Conservation (phyloP, 1,140 invertebrate species). For the Probaryconus sp. region DNA sequence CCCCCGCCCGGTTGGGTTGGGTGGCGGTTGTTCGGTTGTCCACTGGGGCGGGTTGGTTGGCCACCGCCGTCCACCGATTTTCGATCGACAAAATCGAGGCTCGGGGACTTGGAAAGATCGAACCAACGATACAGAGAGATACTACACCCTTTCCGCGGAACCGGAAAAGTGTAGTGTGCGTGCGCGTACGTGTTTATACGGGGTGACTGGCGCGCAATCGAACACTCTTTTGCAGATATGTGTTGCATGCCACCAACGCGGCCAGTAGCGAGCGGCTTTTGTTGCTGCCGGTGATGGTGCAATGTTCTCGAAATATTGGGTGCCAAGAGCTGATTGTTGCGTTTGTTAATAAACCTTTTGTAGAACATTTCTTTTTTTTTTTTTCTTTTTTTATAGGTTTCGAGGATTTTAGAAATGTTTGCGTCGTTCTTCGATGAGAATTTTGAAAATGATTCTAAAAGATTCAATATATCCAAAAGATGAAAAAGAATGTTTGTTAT, state of each 20-base stretch:
- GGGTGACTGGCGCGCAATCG: slow-evolving; percentile 51
- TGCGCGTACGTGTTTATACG: slow-evolving; percentile 38
- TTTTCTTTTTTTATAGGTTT: no score
- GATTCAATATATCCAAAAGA: no score
- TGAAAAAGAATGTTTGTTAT: no score
- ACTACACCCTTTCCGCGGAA: slow-evolving; percentile 39
- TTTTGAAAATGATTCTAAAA: no score
- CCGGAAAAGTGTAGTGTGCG: slow-evolving; percentile 17
- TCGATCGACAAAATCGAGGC: slow-evolving; percentile 59
- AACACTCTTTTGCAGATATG: slow-evolving; percentile 1
- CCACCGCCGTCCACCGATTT: no score
- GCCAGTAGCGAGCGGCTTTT: slow-evolving; percentile 13
- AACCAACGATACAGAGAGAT: slow-evolving; percentile 54
- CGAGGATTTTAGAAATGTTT: no score
- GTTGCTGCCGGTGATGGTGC: slow-evolving; percentile 1
- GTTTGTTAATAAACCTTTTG: no score
- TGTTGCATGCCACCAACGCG: no score
- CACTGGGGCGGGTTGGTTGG: slow-evolving; percentile 14
- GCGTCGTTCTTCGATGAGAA: no score
- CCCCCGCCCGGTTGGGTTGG: slow-evolving; percentile 34
- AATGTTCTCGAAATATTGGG: no score
- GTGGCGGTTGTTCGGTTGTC: slow-evolving; percentile 31
- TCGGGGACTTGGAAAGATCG: slow-evolving; percentile 60
- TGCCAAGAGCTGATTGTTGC: no score
- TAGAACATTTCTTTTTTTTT: no score